Percentiles rank a stretch among this genome's conserved stretches.
Evolutionary conservation across 2,888 invertebrate species (phyloP).

Genomic region (Pristionchus entomophagus): DNA sequence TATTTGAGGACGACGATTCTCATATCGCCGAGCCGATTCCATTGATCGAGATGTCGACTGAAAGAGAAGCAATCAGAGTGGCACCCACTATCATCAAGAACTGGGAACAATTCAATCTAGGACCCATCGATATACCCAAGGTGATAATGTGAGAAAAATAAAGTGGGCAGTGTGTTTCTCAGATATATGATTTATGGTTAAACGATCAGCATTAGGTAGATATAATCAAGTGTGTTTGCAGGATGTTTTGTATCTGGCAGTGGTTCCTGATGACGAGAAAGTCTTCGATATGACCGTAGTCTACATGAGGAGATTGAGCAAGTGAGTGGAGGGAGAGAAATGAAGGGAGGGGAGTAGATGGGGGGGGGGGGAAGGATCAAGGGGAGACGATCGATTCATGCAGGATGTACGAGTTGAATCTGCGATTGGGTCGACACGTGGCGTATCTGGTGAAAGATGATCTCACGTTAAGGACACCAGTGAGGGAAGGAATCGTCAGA

Average conservation of each 20-base stretch:
- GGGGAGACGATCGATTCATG: background rate
- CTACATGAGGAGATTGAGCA: conserved; percentile 66
- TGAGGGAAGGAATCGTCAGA: conserved; percentile 41
- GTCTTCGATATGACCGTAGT: conserved; percentile 83
- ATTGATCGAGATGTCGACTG: conserved; percentile 22
- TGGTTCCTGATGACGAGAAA: conserved; percentile 92
- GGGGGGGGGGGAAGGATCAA: background rate
- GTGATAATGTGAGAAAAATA: too few relatives aligned
- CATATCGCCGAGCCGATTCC: conserved; percentile 40
- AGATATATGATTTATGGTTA: too few relatives aligned
- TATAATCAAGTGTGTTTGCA: too few relatives aligned
- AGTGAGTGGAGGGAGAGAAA: conserved; percentile 48
- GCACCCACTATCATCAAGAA: conserved; percentile 26
- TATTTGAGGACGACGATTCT: conserved; percentile 43
- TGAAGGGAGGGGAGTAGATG: background rate
- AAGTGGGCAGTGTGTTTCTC: too few relatives aligned
- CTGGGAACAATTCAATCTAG: conserved; percentile 40
- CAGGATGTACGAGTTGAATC: conserved; percentile 86
- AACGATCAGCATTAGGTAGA: too few relatives aligned
- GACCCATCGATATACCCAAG: conserved; percentile 41
- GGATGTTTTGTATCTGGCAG: conserved; percentile 93
- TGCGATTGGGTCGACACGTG: conserved; percentile 91
- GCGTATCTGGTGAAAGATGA: conserved; percentile 5
- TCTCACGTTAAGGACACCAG: conserved; percentile 81
- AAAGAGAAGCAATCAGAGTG: conserved; percentile 38